A percentile compares a stretch with the other conserved stretches of the same genome.
These are phyloP conservation scores for Stomorhina lunata DNA, from an alignment of 2,888 invertebrate species.

Conservation along the genomic window DNA sequence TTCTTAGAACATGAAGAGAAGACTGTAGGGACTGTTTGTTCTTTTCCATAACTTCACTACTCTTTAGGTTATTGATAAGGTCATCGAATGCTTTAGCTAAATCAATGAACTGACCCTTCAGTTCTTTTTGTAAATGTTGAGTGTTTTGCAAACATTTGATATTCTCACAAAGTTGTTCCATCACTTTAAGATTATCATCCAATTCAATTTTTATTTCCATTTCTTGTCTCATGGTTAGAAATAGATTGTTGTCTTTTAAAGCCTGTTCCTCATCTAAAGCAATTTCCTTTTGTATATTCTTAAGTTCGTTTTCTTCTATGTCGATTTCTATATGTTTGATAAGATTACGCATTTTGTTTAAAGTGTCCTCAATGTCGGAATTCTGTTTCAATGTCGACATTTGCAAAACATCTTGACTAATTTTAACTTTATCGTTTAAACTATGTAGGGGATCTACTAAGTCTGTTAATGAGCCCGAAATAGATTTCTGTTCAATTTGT, in stretches of 20 bases:
- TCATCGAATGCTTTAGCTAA: conserved; percentile 33
- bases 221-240: conserved; percentile 73
- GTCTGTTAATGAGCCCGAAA: conserved; percentile 77
- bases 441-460: conserved; percentile 77
- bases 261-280: conserved; percentile 74
- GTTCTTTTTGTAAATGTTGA: conserved; percentile 37
- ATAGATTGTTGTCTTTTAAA: conserved; percentile 72
- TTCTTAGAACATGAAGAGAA: conserved; percentile 39
- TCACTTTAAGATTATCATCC: conserved; percentile 75
- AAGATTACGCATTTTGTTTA: conserved; percentile 74
- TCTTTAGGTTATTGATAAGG: conserved; percentile 36
- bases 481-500: conserved; percentile 78
- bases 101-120: conserved; percentile 10
- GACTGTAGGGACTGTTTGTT: conserved; percentile 43
- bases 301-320: conserved; percentile 77
- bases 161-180: conserved; percentile 74
- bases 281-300: conserved; percentile 75
- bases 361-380: conserved; percentile 71
- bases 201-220: conserved; percentile 75
- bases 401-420: conserved; percentile 74
- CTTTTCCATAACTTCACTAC: conserved; percentile 47
- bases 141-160: conserved; percentile 66
- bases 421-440: conserved; percentile 76
- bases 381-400: conserved; percentile 71
- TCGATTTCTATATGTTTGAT: conserved; percentile 75